These are phyloP conservation scores for Trichomalopsis sarcophagae DNA, from an alignment of 1,140 invertebrate genomes.

Conservation along the genomic window DNA sequence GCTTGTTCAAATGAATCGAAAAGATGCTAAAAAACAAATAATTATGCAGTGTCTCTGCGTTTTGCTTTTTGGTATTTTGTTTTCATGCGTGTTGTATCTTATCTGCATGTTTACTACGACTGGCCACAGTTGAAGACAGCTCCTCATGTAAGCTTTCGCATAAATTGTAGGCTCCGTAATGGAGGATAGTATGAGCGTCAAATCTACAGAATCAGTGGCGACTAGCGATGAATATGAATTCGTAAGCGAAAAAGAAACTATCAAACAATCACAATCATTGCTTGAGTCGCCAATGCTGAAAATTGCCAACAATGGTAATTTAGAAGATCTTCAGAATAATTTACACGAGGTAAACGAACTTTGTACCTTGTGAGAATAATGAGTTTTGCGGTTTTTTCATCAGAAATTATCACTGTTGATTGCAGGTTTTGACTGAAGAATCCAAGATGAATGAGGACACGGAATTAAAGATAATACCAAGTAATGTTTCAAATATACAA, in stretches of 20 bases:
- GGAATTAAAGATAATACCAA: slow-evolving; percentile 60
- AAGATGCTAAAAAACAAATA: not conserved
- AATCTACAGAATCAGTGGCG: slow-evolving; percentile 87
- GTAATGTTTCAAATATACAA: slow-evolving; percentile 53
- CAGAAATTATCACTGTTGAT: not conserved
- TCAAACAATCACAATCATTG: slow-evolving; percentile 66
- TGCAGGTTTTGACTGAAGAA: slow-evolving; percentile 70
- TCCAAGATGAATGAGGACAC: slow-evolving; percentile 69
- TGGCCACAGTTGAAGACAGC: not conserved
- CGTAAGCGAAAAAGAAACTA: slow-evolving; percentile 74
- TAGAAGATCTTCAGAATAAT: slow-evolving; percentile 83
- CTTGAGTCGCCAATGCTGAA: slow-evolving; percentile 81
- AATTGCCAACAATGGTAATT: slow-evolving; percentile 83
- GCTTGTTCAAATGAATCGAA: not conserved
- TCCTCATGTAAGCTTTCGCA: slow-evolving; percentile 13
- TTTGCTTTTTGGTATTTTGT: not conserved
- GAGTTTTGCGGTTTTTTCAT: not conserved
- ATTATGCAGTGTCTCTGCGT: not conserved
- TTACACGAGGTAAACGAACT: slow-evolving; percentile 79
- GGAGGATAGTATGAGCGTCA: slow-evolving; percentile 86
- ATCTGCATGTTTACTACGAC: not conserved
- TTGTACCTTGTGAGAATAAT: not conserved
- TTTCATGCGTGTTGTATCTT: not conserved
- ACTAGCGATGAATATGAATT: slow-evolving; percentile 92
- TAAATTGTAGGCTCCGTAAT: slow-evolving; percentile 75